phyloP scores from a whole-genome alignment of 2,113 vertebrate species.

The Pimephales promelas region DNA sequence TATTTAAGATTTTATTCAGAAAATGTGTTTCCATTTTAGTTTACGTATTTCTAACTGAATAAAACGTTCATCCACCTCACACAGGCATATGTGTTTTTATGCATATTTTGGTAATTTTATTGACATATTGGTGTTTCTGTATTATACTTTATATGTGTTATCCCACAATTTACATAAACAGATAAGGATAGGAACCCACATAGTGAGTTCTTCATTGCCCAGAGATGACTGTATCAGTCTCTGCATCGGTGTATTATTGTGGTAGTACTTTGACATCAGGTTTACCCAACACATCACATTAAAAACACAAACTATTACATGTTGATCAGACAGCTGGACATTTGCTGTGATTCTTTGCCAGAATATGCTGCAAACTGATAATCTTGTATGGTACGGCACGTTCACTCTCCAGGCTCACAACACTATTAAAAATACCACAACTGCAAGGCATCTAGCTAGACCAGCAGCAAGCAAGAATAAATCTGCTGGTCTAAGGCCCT shows the following conservation, averaged over 20 bases:
- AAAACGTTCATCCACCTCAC: background rate
- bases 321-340: background rate
- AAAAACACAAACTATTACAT: background rate
- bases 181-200: background rate
- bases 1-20: background rate
- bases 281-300: background rate
- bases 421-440: background rate
- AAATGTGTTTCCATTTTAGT: background rate
- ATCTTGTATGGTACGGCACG: background rate
- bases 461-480: background rate
- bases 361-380: background rate
- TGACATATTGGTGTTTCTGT: background rate
- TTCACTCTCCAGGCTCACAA: background rate
- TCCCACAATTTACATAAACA: background rate
- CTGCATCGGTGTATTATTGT: background rate
- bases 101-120: background rate
- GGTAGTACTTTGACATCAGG: background rate
- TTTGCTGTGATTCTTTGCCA: background rate
- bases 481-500: background rate
- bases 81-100: background rate
- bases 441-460: background rate
- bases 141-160: background rate
- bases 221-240: background rate
- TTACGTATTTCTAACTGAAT: background rate
- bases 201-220: background rate